Base-by-base conservation (phyloP, 23 tunicate genomes). In the Clavelina lepadiformis region DNA sequence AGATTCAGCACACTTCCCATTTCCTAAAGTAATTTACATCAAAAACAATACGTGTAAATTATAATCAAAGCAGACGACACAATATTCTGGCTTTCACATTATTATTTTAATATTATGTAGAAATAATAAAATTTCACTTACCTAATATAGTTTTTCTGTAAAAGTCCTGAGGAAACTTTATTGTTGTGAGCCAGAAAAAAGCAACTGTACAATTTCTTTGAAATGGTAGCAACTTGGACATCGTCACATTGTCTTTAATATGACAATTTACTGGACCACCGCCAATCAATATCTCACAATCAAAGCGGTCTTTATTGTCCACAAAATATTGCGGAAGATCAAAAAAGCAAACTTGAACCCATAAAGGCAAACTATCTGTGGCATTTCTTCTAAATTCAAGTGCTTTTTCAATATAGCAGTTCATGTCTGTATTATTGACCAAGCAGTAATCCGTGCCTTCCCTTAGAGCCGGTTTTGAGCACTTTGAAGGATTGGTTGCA, bases 291-390 rank as follows among this genome's bases (percentile, higher is more conserved):
- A 54, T 70, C 15, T 18, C 35, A 30, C 76, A 70, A 22, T 33
- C 2, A 63, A 33, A 63, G 25, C 37, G 25, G 3, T 63, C 6
- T 63, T 36, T 5, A n/a, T 36, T 35, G 21, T 35, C 64, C 34
- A 36, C 51, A 68, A 68, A 68, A 2, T 26, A n/a, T 4, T 24
- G 26, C 13, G 63, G 50, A 33, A 55, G 64, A 55, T 1, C 23
- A 35, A 70, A 70, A 21, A 31, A 44, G 64, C 76, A 70, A n/a
- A 53, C 32, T 56, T 33, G 46, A 11, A 70, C 51, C 76, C 76
- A 70, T 2, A 34, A 35, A 2, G 68, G 68, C 18, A 63, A 63
- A 63, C 7, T 5, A 3, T 5, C 3, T 22, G 23, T 37, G 3
- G 28, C 21, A 21, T 63, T 63, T 13, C 19, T 13, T 5, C 8